phyloP scores from a whole-genome alignment of 1,140 invertebrate species.

The Ganaspis sp. region DNA sequence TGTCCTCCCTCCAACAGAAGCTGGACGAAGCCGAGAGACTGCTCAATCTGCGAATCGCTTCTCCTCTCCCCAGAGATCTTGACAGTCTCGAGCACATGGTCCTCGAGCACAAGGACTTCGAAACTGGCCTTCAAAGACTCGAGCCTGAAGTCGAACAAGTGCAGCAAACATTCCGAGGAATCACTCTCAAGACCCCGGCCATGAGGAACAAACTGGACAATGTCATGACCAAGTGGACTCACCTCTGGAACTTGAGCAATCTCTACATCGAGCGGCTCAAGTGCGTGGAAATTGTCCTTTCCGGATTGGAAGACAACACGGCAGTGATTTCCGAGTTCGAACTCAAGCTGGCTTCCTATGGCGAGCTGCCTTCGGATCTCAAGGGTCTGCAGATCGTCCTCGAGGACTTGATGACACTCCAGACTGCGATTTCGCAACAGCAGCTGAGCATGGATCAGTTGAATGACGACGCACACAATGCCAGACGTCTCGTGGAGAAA shows the following conservation, averaged over 20 bases:
- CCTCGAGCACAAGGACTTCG: slow-evolving; percentile 92
- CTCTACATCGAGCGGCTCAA: slow-evolving; percentile 94
- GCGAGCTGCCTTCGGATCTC: slow-evolving; percentile 89
- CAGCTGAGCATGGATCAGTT: slow-evolving; percentile 93
- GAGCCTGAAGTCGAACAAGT: slow-evolving; percentile 89
- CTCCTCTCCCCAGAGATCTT: slow-evolving; percentile 89
- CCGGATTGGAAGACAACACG: slow-evolving; percentile 91
- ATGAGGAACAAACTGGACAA: slow-evolving; percentile 93
- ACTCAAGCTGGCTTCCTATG: slow-evolving; percentile 89
- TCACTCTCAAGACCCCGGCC: slow-evolving; percentile 90
- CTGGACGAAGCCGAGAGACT: slow-evolving; percentile 91
- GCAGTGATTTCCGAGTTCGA: slow-evolving; percentile 94
- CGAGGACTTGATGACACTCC: slow-evolving; percentile 86
- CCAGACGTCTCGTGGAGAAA: slow-evolving; percentile 90
- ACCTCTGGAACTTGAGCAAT: slow-evolving; percentile 89
- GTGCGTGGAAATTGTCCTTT: slow-evolving; percentile 92
- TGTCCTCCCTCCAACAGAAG: slow-evolving; percentile 85
- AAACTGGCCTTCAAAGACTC: slow-evolving; percentile 83
- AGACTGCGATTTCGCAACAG: slow-evolving; percentile 88
- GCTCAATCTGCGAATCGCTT: slow-evolving; percentile 87
- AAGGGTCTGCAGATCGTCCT: slow-evolving; percentile 84
- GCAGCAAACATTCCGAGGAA: slow-evolving; percentile 88
- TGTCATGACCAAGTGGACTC: slow-evolving; percentile 93
- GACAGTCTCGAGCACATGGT: slow-evolving; percentile 91
- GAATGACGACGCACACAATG: slow-evolving; percentile 91